Percentiles rank a stretch among this genome's conserved stretches.
phyloP scores from a whole-genome alignment of 2,113 vertebrate genomes.

The Thamnaconus septentrionalis region DNA sequence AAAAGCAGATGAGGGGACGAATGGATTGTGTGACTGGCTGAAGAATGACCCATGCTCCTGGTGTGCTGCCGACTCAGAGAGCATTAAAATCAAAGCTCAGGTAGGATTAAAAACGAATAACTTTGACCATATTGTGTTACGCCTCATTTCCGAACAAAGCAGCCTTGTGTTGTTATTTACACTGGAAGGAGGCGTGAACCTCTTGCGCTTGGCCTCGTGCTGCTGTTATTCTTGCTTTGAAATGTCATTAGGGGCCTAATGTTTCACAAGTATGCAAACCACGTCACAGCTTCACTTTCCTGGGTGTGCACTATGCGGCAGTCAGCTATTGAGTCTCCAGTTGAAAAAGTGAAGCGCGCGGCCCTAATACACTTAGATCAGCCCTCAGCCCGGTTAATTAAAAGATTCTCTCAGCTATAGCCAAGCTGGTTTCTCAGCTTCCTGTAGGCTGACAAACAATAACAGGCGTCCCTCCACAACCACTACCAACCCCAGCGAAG shows the following conservation, averaged over 20 bases:
- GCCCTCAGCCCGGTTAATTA: too few species aligned
- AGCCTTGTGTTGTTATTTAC: constrained; percentile 12
- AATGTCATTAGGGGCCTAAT: background rate
- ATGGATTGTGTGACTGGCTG: background rate
- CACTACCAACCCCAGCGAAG: constrained; percentile 13
- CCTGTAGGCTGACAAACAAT: background rate
- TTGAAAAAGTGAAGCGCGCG: background rate
- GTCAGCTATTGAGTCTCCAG: background rate
- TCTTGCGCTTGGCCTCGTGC: constrained; percentile 37
- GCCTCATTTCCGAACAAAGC: constrained; percentile 23
- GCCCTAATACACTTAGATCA: background rate
- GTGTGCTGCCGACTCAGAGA: too few species aligned
- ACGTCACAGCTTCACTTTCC: background rate
- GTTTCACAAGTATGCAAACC: background rate
- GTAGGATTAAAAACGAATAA: too few species aligned
- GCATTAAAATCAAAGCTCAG: too few species aligned
- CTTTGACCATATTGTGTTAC: background rate
- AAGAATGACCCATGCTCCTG: too few species aligned
- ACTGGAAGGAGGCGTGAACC: constrained; percentile 36
- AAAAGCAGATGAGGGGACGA: accelerated
- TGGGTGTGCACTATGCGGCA: background rate
- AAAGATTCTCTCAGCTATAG: background rate
- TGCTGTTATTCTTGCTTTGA: background rate
- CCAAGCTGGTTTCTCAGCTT: constrained; percentile 19
- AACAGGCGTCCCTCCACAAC: constrained; percentile 1